Evolutionary conservation across 2,888 invertebrate genomes (phyloP).

Genomic region (Tuta absoluta): DNA sequence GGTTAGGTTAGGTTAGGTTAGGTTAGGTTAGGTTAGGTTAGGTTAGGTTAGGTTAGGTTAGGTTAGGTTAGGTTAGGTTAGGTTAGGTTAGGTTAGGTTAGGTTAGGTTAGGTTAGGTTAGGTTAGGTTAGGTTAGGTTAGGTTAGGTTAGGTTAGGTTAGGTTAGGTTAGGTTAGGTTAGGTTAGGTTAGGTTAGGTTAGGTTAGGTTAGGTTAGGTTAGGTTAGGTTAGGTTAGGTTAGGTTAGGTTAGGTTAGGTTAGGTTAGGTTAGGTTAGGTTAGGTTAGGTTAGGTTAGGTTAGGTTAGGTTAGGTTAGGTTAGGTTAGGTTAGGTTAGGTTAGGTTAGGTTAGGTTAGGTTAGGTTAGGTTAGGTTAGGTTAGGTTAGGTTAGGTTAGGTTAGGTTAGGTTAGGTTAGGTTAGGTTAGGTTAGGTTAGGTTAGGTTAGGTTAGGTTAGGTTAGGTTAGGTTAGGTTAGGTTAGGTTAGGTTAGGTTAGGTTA

Average conservation of each 20-base stretch:
- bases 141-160: constrained; percentile 28
- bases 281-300: constrained; percentile 27
- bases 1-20: constrained; percentile 19
- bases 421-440: constrained; percentile 28
- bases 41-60: constrained; percentile 24
- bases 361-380: constrained; percentile 32
- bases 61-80: constrained; percentile 21
- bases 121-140: constrained; percentile 29
- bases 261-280: constrained; percentile 27
- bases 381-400: constrained; percentile 32
- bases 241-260: constrained; percentile 28
- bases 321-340: constrained; percentile 34
- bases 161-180: constrained; percentile 31
- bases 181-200: constrained; percentile 33
- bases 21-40: constrained; percentile 24
- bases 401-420: constrained; percentile 32
- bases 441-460: constrained; percentile 21
- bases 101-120: constrained; percentile 26
- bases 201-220: constrained; percentile 31
- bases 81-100: constrained; percentile 16
- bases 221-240: constrained; percentile 27
- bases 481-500: constrained; percentile 24
- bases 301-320: constrained; percentile 31
- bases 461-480: constrained; percentile 25
- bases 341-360: constrained; percentile 33